Percentiles rank a stretch among this genome's conserved stretches.
Conservation (phyloP, 2,888 invertebrate species). For the Pollenia griseotomentosa region DNA sequence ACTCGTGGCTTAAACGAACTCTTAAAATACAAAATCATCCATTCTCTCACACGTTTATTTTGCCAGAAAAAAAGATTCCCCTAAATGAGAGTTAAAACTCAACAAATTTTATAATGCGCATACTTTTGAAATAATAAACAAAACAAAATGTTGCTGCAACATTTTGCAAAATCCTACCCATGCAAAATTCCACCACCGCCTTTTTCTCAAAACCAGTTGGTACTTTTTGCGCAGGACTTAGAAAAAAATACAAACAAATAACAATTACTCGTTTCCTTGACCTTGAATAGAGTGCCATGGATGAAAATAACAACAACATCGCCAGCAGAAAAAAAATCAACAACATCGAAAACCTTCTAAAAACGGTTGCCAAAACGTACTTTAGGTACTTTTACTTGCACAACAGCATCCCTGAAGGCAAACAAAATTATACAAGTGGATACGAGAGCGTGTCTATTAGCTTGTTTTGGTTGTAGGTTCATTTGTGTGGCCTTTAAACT, state of each 20-base stretch:
- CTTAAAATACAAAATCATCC: neutral
- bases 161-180: neutral
- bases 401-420: constrained; percentile 46
- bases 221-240: constrained; percentile 61
- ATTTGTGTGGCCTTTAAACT: constrained; percentile 12
- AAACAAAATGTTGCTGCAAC: constrained; percentile 57
- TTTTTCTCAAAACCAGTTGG: constrained; percentile 54
- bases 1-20: neutral
- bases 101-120: constrained; percentile 53
- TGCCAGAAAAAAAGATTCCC: neutral
- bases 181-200: neutral
- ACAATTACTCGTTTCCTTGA: constrained; percentile 62
- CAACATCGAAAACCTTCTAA: constrained; percentile 41
- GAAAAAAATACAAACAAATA: neutral
- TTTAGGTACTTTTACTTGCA: constrained; percentile 30
- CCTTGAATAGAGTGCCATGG: constrained; percentile 62
- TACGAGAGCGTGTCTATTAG: neutral
- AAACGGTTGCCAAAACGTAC: constrained; percentile 37
- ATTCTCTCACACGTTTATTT: constrained; percentile 21
- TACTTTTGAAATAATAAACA: neutral
- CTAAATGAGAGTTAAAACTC: constrained; percentile 25
- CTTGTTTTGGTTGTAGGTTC: neutral
- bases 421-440: neutral
- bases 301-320: constrained; percentile 41
- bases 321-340: constrained; percentile 31